These are phyloP conservation scores for Diabrotica undecimpunctata DNA, from an alignment of 1,140 invertebrate species.

Conservation along the genomic window DNA sequence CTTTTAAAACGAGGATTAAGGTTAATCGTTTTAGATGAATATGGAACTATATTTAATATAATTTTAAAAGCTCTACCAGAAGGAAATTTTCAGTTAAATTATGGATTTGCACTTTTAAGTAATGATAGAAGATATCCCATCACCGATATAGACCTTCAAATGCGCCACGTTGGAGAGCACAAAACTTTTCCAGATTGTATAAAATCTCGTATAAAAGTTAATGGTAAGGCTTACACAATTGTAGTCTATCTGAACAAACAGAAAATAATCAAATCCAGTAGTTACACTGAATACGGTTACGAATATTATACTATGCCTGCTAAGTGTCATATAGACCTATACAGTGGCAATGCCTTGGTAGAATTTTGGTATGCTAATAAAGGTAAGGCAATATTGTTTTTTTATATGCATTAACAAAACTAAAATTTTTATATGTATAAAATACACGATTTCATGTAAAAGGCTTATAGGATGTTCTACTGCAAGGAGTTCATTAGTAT, in stretches of 20 bases:
- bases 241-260: conserved; percentile 19
- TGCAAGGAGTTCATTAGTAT: too few relatives aligned
- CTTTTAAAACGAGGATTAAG: conserved; percentile 27
- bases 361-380: conserved; percentile 32
- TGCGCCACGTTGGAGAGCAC: conserved; percentile 31
- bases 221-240: not conserved
- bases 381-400: conserved; percentile 11
- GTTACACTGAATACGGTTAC: conserved; percentile 20
- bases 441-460: too few relatives aligned
- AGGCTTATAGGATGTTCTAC: too few relatives aligned
- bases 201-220: conserved; percentile 4
- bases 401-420: too few relatives aligned
- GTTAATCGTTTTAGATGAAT: conserved; percentile 28
- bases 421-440: too few relatives aligned
- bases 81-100: conserved; percentile 36
- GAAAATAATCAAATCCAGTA: conserved; percentile 11
- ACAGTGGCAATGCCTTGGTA: conserved; percentile 29
- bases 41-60: conserved; percentile 36
- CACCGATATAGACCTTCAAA: conserved; percentile 32
- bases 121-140: conserved; percentile 31
- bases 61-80: conserved; percentile 29
- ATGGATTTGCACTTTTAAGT: conserved; percentile 37
- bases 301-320: conserved; percentile 29
- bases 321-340: conserved; percentile 31
- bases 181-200: conserved; percentile 29